These are phyloP conservation scores for Callipepla squamata DNA, from an alignment of 2,113 vertebrate species.

Conservation along the genomic window DNA sequence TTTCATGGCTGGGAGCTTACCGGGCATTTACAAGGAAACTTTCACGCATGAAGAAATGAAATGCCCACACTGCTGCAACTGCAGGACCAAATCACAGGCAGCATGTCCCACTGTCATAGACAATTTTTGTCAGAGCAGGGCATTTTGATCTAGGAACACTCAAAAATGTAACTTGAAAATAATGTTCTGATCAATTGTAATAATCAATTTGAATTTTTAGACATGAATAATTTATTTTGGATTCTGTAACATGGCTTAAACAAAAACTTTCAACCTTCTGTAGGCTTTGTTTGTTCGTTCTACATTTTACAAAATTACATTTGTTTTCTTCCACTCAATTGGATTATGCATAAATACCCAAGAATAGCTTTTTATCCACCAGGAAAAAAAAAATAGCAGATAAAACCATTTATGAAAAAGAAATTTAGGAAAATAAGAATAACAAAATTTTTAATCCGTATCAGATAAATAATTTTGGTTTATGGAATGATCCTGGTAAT, in stretches of 20 bases:
- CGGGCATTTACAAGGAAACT: not conserved
- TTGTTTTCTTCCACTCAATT: not conserved
- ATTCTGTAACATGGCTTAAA: not conserved
- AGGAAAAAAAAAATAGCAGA: not conserved
- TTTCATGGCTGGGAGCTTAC: not conserved
- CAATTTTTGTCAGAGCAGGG: not conserved
- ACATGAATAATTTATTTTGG: not conserved
- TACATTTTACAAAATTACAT: not conserved
- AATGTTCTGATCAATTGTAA: not conserved
- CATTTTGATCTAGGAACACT: not conserved
- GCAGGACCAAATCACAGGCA: not conserved
- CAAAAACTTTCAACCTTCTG: not conserved
- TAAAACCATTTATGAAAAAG: not conserved
- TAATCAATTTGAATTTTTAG: not conserved
- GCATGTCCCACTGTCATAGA: not conserved
- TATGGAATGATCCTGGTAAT: not conserved
- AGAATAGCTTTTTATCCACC: not conserved
- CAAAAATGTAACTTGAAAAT: not conserved
- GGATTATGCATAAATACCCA: not conserved
- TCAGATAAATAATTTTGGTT: not conserved
- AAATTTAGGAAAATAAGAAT: not conserved
- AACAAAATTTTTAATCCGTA: not conserved
- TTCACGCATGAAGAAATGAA: fast-evolving
- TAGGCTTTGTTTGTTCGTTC: not conserved
- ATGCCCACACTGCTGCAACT: not conserved